Percentiles rank a stretch among this genome's conserved stretches.
Conservation (phyloP, 2,797 vertebrate species). For the Anas georgica region DNA sequence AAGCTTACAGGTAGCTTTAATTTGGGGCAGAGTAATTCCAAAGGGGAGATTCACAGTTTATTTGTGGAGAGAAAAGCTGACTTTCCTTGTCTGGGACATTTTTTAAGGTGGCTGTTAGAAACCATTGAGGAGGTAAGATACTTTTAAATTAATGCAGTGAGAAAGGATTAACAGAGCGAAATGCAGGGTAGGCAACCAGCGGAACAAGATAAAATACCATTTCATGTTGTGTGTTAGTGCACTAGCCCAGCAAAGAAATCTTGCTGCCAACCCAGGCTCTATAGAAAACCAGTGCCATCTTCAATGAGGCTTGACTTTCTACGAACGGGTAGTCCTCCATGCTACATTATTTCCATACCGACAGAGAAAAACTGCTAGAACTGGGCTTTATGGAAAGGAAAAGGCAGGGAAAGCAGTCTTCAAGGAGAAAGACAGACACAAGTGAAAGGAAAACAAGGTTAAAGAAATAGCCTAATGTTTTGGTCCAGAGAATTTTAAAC, state of each 20-base stretch:
- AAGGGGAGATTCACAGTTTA: background rate
- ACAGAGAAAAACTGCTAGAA: background rate
- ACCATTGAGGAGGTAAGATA: background rate
- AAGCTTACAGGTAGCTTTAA: background rate
- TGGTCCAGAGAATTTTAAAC: background rate
- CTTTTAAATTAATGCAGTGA: background rate
- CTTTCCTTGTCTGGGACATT: background rate
- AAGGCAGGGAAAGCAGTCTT: background rate
- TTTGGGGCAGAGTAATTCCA: background rate
- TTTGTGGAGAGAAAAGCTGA: background rate
- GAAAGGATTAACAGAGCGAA: background rate
- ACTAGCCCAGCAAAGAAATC: background rate
- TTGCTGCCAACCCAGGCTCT: background rate
- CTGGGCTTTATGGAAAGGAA: background rate
- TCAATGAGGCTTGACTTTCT: background rate
- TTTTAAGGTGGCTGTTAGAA: background rate
- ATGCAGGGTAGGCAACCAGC: background rate
- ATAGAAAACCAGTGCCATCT: background rate
- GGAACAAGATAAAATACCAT: background rate
- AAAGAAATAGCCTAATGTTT: background rate
- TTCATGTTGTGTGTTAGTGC: background rate
- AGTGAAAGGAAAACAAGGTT: background rate
- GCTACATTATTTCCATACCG: background rate
- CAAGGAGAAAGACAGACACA: background rate
- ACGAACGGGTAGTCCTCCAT: background rate